Conservation (phyloP, 2,888 invertebrate genomes). For the Euspilapteryx auroguttella region DNA sequence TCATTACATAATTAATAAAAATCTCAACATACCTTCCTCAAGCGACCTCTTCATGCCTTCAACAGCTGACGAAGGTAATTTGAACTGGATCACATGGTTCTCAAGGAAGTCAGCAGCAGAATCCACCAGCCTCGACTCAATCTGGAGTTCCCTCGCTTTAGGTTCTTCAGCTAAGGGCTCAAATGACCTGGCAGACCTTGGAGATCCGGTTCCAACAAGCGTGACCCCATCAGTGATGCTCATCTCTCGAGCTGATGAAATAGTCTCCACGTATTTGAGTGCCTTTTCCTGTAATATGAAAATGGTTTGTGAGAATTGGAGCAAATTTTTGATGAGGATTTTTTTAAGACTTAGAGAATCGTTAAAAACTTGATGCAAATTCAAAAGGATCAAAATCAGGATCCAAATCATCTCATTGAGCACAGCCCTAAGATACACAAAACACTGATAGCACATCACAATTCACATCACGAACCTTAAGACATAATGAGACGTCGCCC, state of each 20-base stretch:
- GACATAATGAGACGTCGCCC: constrained; percentile 68
- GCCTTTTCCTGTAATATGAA: constrained; percentile 68
- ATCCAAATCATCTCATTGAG: too few species aligned
- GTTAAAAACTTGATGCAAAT: too few species aligned
- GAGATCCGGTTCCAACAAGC: constrained; percentile 45
- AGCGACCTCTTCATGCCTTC: constrained; percentile 77
- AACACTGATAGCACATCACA: too few species aligned
- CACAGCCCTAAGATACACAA: too few species aligned
- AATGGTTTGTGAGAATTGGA: too few species aligned
- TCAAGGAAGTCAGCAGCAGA: constrained; percentile 76
- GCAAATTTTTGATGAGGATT: too few species aligned
- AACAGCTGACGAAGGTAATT: constrained; percentile 72
- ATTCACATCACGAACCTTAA: constrained; percentile 66
- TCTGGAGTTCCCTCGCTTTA: constrained; percentile 70
- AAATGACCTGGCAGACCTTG: constrained; percentile 62
- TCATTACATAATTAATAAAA: not conserved
- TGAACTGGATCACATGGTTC: constrained; percentile 80
- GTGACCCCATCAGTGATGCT: constrained; percentile 63
- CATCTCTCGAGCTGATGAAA: constrained; percentile 58
- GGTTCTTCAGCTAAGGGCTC: constrained; percentile 72
- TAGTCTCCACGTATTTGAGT: constrained; percentile 67
- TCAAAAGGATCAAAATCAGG: too few species aligned
- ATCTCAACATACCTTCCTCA: constrained; percentile 69
- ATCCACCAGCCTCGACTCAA: constrained; percentile 75
- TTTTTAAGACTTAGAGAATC: too few species aligned